Evolutionary conservation across 2,888 invertebrate species (phyloP), one percentile per base, ranked within the genome.

Genomic region (Andrena marginata): DNA sequence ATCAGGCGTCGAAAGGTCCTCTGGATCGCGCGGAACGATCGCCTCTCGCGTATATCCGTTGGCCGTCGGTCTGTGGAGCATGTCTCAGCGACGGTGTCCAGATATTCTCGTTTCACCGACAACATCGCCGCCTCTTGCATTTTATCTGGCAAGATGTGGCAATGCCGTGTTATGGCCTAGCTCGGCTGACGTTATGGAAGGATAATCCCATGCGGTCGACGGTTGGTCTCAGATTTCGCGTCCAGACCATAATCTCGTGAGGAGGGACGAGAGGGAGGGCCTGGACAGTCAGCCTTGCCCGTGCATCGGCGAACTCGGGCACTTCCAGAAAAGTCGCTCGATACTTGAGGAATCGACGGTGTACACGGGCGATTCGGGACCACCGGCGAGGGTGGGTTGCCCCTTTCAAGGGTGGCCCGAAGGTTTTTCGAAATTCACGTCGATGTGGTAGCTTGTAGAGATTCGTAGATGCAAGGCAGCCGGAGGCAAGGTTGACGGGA

Each of bases 141-240:
- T 87, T 87, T 85, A 76, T 82, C 84, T 56, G 35, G 31, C 62
- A 65, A 82, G 81, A 87, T 88, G 84, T 87, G 84, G 87, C 85
- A 88, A 86, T 88, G 84, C 75, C 80, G 76, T 82, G 84, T 77
- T 80, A 76, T 67, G 82, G 85, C 67, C 64, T 77, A 74, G 84
- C 84, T 80, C 63, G 84, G 69, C 78, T 76, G 85, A 85, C 89
- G 84, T 84, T 84, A 90, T 87, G 88, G 88, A 84, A 90, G 87
- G 88, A 89, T 91, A 90, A 91, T 90, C 87, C 88, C 79, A 81
- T 89, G 89, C 84, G 89, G 89, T 90, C 80, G 86, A 82, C 84
- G 73, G 31, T 65, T 72, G 81, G 74, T 85, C 72, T 89, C 80
- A 80, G 80, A 84, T 88, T 90, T 86, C 88, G 70, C 72, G 62